These are phyloP conservation scores for Pteronura brasiliensis DNA, from an alignment of 2,113 vertebrate species.

Conservation along the genomic window DNA sequence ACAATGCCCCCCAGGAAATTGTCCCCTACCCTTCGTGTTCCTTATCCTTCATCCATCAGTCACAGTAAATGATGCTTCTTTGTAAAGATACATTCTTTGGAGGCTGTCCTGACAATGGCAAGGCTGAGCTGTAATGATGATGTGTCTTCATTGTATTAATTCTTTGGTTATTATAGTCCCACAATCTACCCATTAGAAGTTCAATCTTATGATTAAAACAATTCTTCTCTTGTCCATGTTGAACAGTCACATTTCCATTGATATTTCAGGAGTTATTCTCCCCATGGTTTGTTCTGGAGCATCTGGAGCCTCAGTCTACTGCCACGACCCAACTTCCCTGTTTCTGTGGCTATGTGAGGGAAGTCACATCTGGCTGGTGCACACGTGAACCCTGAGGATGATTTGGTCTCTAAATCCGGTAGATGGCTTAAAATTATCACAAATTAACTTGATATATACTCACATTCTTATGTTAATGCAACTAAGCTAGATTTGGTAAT, in stretches of 20 bases:
- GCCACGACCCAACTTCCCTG: no score
- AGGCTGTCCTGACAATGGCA: background rate
- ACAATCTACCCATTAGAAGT: background rate
- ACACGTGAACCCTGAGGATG: background rate
- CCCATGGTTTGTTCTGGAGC: background rate
- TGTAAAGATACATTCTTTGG: background rate
- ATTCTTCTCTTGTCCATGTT: background rate
- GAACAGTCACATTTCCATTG: background rate
- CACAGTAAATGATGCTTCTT: background rate
- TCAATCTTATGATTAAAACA: background rate
- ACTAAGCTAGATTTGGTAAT: background rate
- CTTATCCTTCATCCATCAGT: background rate
- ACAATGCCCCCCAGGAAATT: background rate
- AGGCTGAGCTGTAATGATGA: background rate
- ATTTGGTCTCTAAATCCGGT: background rate
- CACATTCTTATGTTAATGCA: background rate
- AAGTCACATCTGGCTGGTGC: background rate
- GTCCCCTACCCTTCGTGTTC: background rate
- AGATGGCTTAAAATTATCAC: background rate
- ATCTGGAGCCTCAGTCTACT: background rate
- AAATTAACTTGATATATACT: background rate
- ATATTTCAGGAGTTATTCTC: background rate
- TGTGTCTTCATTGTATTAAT: background rate
- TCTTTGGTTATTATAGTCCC: background rate
- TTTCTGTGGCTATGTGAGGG: accelerated